Percentiles rank a stretch among this genome's conserved stretches.
Conservation (phyloP, 2,113 vertebrate species). For the Eurypyga helias region DNA sequence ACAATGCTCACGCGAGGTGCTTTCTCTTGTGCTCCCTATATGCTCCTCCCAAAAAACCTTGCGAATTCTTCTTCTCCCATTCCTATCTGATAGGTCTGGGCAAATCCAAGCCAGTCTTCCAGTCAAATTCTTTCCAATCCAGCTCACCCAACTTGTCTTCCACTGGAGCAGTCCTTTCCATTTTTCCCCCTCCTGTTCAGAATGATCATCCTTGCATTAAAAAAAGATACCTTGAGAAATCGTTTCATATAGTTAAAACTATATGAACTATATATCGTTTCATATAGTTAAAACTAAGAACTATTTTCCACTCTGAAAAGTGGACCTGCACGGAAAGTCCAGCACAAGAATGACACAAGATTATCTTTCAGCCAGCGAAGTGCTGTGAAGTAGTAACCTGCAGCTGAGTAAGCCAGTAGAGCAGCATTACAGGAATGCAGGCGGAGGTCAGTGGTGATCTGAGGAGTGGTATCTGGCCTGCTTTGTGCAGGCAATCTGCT, state of each 20-base stretch:
- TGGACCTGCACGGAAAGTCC: neutral
- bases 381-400: neutral
- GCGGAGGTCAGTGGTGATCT: neutral
- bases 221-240: neutral
- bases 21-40: neutral
- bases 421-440: neutral
- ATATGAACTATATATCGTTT: no score
- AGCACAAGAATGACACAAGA: neutral
- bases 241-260: neutral
- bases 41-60: neutral
- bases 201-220: neutral
- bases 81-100: neutral
- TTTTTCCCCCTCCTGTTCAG: neutral
- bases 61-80: neutral
- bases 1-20: neutral
- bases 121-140: neutral
- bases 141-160: neutral
- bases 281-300: neutral
- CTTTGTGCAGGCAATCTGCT: neutral
- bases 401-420: conserved; percentile 29
- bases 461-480: neutral
- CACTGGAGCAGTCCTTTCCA: neutral
- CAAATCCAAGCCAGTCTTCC: neutral
- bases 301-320: neutral
- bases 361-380: neutral